Conservation (phyloP, 2,797 vertebrate species). For the Lepilemur ruficaudatus region DNA sequence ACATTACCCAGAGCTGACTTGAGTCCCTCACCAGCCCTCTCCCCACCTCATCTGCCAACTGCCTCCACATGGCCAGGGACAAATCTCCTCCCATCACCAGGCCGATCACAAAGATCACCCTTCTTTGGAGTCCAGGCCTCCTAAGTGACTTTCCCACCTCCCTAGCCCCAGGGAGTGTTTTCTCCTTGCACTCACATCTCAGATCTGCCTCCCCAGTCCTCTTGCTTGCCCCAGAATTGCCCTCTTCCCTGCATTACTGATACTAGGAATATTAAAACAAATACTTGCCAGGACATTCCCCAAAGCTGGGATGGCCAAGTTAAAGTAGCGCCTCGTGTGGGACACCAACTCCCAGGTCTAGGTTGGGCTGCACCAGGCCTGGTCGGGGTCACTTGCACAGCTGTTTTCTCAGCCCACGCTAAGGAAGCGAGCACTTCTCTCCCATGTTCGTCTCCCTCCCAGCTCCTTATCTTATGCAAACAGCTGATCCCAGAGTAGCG, state of each 20-base stretch:
- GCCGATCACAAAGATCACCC: not conserved
- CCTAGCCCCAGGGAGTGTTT: not conserved
- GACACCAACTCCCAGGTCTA: not conserved
- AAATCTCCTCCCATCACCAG: not conserved
- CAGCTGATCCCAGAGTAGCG: not conserved
- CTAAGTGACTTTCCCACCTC: not conserved
- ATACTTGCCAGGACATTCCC: not conserved
- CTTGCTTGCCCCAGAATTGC: not conserved
- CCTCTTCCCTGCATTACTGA: not conserved
- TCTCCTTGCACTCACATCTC: not conserved
- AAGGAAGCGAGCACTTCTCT: not conserved
- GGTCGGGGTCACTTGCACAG: not conserved
- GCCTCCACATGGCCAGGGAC: not conserved
- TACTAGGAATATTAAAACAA: not conserved
- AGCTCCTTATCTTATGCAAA: slow-evolving; percentile 28
- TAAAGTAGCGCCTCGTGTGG: not conserved
- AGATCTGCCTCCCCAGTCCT: not conserved
- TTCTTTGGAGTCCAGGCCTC: not conserved
- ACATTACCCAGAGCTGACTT: not conserved
- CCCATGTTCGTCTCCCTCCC: not conserved
- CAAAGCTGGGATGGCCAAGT: not conserved
- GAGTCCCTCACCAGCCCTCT: not conserved
- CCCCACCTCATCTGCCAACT: not conserved
- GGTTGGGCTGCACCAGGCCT: not conserved
- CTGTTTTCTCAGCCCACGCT: not conserved